A percentile compares a stretch with the other conserved stretches of the same genome.
phyloP scores from a whole-genome alignment of 2,888 invertebrate species.

The Andrena chrysosceles region DNA sequence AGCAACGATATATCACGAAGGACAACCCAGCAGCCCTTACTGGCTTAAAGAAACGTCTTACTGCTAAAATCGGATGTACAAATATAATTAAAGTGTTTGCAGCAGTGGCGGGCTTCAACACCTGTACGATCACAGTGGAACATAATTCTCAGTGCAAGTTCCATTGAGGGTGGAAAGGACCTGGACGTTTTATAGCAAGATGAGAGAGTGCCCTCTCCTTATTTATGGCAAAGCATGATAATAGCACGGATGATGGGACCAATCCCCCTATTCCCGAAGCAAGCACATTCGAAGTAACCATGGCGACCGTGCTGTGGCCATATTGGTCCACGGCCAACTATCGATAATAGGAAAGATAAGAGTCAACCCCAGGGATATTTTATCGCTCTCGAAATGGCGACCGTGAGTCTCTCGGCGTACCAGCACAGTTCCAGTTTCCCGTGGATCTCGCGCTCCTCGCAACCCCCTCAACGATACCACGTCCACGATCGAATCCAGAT shows the following conservation, averaged over 20 bases:
- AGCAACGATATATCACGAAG: too few relatives aligned
- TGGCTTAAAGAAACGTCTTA: too few relatives aligned
- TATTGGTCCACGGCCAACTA: conserved; percentile 83
- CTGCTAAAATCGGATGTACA: too few relatives aligned
- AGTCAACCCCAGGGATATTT: conserved; percentile 68
- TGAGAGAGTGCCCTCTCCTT: conserved; percentile 73
- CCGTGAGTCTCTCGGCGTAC: conserved; percentile 50
- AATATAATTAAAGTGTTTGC: background rate
- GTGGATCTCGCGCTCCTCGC: background rate
- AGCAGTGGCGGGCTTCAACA: background rate
- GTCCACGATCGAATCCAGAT: conserved; percentile 26
- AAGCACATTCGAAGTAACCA: conserved; percentile 74
- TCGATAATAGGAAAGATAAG: conserved; percentile 85
- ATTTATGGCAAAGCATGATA: conserved; percentile 82
- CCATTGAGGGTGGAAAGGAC: background rate
- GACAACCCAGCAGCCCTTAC: too few relatives aligned
- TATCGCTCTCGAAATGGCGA: conserved; percentile 78
- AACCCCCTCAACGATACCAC: background rate
- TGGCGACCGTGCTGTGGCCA: conserved; percentile 77
- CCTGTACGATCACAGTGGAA: background rate
- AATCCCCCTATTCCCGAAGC: conserved; percentile 62
- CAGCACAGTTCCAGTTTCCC: conserved; percentile 3
- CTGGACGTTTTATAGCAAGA: conserved; percentile 24
- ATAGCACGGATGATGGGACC: conserved; percentile 82
- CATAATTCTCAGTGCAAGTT: background rate